A percentile compares a stretch with the other conserved stretches of the same genome.
These are phyloP conservation scores for Hylaeus volcanicus DNA, from an alignment of 1,140 invertebrate genomes.

Conservation along the genomic window DNA sequence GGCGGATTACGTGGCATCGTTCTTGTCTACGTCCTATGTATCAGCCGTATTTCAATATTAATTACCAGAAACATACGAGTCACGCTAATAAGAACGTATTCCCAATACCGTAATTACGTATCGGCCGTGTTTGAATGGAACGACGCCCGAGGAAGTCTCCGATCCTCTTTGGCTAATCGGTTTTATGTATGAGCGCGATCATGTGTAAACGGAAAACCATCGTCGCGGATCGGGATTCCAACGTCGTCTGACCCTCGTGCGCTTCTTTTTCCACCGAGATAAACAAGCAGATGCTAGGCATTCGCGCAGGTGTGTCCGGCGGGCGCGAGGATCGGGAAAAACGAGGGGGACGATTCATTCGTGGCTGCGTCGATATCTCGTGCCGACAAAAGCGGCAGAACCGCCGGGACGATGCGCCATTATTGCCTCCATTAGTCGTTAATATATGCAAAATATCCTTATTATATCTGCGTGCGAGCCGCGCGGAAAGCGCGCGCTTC, in stretches of 20 bases:
- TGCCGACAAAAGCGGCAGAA: conserved; percentile 61
- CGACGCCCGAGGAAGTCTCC: background rate
- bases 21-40: background rate
- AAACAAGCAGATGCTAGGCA: background rate
- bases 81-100: conserved; percentile 35
- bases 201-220: conserved; percentile 35
- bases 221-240: background rate
- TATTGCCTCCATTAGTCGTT: conserved; percentile 75
- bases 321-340: conserved; percentile 12
- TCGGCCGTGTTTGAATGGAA: background rate
- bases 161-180: conserved; percentile 1
- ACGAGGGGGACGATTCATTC: conserved; percentile 2
- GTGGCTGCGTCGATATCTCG: conserved; percentile 31
- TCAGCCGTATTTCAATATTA: conserved; percentile 33
- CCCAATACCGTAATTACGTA: conserved; percentile 32
- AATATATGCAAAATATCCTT: conserved; percentile 79
- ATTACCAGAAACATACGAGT: conserved; percentile 36
- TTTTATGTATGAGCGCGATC: conserved; percentile 12
- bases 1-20: background rate
- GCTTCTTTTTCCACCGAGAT: conserved; percentile 7
- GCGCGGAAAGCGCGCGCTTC: conserved; percentile 56
- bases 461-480: conserved; percentile 65
- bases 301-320: conserved; percentile 45
- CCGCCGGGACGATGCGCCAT: conserved; percentile 53
- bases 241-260: background rate